A percentile compares a stretch with the other conserved stretches of the same genome.
phyloP scores from a whole-genome alignment of 2,797 vertebrate species.

The Triplophysa yarkandensis region DNA sequence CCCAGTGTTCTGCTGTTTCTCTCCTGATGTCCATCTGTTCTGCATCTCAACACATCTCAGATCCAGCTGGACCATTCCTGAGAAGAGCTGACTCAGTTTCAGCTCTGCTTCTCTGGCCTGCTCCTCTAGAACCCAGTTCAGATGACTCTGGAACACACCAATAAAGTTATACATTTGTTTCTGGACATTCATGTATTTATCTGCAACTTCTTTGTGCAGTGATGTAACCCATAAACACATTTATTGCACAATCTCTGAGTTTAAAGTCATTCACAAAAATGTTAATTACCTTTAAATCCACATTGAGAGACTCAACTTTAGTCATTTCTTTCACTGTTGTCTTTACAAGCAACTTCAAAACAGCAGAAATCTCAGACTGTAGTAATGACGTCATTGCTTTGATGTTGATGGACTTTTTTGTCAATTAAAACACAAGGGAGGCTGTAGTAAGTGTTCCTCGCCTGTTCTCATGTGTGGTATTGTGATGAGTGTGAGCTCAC shows the following conservation, averaged over 20 bases:
- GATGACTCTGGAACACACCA: conserved; percentile 45
- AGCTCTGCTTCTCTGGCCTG: conserved; percentile 69
- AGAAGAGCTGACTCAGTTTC: conserved; percentile 73
- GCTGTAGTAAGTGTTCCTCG: not conserved
- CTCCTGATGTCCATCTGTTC: conserved; percentile 59
- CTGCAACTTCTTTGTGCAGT: not conserved
- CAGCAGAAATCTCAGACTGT: conserved; percentile 62
- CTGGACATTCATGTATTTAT: not conserved
- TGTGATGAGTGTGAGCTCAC: not conserved
- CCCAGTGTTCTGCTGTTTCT: conserved; percentile 62
- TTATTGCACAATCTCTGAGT: not conserved
- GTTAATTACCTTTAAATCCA: conserved; percentile 17
- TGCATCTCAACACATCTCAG: conserved; percentile 57
- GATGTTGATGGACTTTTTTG: not conserved
- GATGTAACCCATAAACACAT: not conserved
- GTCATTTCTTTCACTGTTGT: conserved; percentile 64
- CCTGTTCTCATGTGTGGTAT: not conserved
- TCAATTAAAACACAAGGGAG: too few relatives aligned
- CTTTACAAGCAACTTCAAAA: conserved; percentile 68
- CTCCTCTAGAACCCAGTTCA: conserved; percentile 66
- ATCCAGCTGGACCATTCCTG: conserved; percentile 64
- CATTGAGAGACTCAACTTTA: conserved; percentile 55
- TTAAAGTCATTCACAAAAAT: too few relatives aligned
- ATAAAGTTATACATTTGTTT: not conserved
- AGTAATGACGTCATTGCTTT: conserved; percentile 60